Conservation (phyloP, 1,140 invertebrate genomes). For the Drosophila ogumai region DNA sequence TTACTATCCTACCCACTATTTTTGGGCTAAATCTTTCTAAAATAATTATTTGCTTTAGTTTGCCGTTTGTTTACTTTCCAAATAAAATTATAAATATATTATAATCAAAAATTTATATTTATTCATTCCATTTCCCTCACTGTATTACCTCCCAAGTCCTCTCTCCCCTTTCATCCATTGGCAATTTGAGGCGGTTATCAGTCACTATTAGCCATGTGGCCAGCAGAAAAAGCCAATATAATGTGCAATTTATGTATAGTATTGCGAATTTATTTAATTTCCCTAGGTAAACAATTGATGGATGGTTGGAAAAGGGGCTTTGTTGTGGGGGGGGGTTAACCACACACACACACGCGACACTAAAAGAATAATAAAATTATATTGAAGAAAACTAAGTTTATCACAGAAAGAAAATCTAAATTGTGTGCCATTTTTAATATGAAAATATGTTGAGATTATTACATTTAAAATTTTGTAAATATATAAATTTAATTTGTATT, state of each 20-base stretch:
- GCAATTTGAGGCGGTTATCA: constrained; percentile 68
- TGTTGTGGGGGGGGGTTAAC: background rate
- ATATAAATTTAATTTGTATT: too few relatives aligned
- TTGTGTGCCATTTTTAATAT: background rate
- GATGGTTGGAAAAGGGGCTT: background rate
- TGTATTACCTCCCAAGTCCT: background rate
- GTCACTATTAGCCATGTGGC: constrained; percentile 18
- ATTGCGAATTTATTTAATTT: constrained; percentile 48
- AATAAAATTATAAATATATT: too few relatives aligned
- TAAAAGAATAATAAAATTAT: background rate
- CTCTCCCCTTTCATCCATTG: constrained; percentile 41
- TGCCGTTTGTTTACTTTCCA: too few relatives aligned
- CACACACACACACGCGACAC: constrained; percentile 10
- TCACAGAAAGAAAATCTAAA: background rate
- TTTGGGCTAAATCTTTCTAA: too few relatives aligned
- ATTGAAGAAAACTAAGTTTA: too few relatives aligned
- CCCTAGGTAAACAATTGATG: constrained; percentile 22
- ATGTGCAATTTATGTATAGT: constrained; percentile 67
- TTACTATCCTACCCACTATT: too few relatives aligned
- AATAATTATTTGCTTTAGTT: too few relatives aligned
- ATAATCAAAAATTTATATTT: background rate
- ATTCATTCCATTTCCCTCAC: background rate
- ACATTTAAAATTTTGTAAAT: too few relatives aligned
- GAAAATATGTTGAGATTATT: background rate
- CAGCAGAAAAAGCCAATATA: constrained; percentile 42